These are phyloP conservation scores for Papilio polyxenes DNA, from an alignment of 1,140 invertebrate genomes.

Conservation along the genomic window DNA sequence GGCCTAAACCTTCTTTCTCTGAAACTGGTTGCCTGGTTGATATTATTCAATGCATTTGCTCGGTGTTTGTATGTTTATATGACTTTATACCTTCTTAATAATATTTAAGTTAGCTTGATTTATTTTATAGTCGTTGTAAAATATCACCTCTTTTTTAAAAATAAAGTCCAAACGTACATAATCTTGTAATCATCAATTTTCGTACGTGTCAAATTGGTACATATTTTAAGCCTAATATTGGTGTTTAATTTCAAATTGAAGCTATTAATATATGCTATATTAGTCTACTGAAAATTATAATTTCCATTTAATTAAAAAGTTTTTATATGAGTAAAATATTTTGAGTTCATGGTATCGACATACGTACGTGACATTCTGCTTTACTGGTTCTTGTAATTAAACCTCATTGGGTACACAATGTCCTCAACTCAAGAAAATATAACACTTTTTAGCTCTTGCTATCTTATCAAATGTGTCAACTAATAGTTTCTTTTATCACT, in stretches of 20 bases:
- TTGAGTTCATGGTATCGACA: background rate
- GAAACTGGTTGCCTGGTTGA: slow-evolving; percentile 44
- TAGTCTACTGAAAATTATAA: too few species aligned
- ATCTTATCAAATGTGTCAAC: slow-evolving; percentile 33
- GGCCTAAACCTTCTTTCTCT: slow-evolving; percentile 43
- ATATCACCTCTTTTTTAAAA: too few species aligned
- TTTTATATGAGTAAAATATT: background rate
- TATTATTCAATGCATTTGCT: background rate
- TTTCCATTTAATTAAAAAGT: too few species aligned
- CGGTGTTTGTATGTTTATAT: background rate
- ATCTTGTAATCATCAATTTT: too few species aligned
- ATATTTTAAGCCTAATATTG: too few species aligned
- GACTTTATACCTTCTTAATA: background rate
- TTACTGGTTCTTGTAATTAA: background rate
- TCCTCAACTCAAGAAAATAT: background rate
- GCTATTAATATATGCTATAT: background rate
- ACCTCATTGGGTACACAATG: background rate
- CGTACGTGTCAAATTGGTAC: too few species aligned
- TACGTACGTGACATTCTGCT: background rate
- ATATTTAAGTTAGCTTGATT: too few species aligned
- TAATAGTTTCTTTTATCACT: slow-evolving; percentile 35
- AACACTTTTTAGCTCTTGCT: slow-evolving; percentile 14
- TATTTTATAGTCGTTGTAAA: too few species aligned
- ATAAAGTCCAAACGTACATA: too few species aligned
- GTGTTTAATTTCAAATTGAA: too few species aligned